Evolutionary conservation across 2,888 invertebrate genomes (phyloP), one percentile per base, ranked within the genome.

Genomic region (Apotomis capreana): DNA sequence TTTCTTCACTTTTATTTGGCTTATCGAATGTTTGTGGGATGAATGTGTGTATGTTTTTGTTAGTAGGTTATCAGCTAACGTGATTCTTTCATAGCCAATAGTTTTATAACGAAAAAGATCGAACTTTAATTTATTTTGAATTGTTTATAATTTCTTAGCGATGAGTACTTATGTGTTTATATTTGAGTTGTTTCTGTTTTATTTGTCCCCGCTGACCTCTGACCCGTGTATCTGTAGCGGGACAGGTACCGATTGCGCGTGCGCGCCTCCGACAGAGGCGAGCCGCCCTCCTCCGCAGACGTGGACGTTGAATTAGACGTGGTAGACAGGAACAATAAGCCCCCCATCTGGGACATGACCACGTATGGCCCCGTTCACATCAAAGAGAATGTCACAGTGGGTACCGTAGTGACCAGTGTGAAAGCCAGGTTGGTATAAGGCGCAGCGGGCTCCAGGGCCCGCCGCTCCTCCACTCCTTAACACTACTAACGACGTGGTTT

Each of bases 381-480:
- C 96, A 97, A 96, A 96, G 98, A 98, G 97, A 98, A 98, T 97
- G 97, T 98, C 96, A 98, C 98, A 96, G 97, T 98, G 96, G 98
- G 98, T 96, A 98, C 98, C 95, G 97, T 97, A 96, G 98, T 98
- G 96, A 98, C 98, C 95, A 97, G 97, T 95, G 97, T 98, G 95
- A 98, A 98, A 96, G 98, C 98, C 95, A 98, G 98, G 98, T 97
- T 97, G 96, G 97, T 97, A 97, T 96, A 92, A 89, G 91, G 90
- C 89, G 90, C 89, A 89, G 92, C 91, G 91, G 91, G 91, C 89
- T 87, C 78, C 76, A 81, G 89, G 92, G 90, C 91, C 90, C 88
- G 92, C 89, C 89, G 89, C 90, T 79, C 89, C 90, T 91, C 87
- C 85, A 84, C 87, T 91, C 87, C 93, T 89, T 94, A 94, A 94